These are phyloP conservation scores for Rhegmatorhina hoffmannsi DNA, from an alignment of 2,113 vertebrate genomes.

Conservation along the genomic window DNA sequence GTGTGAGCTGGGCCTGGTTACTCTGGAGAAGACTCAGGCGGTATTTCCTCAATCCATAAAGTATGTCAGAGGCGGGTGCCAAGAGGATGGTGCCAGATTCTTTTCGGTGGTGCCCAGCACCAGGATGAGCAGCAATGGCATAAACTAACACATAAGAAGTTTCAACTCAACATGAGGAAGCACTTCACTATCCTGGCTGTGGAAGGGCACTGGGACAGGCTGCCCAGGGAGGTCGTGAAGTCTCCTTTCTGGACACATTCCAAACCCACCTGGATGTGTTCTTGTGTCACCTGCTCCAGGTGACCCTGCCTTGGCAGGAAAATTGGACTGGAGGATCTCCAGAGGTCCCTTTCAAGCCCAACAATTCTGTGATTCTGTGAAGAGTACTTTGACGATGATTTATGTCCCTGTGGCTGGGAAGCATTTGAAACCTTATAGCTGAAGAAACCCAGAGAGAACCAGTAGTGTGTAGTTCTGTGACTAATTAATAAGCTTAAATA, in stretches of 20 bases:
- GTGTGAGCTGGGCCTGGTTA: not conserved
- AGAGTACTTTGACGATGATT: fast-evolving
- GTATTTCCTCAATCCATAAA: fast-evolving
- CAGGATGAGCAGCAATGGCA: fast-evolving
- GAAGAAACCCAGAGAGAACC: not conserved
- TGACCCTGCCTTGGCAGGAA: not conserved
- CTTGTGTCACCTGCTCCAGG: not conserved
- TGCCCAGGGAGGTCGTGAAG: fast-evolving
- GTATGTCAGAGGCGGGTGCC: not conserved
- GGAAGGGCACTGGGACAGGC: not conserved
- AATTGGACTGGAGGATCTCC: not conserved
- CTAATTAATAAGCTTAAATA: not conserved
- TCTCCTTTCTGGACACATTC: not conserved
- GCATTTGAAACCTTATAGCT: not conserved
- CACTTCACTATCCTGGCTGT: not conserved
- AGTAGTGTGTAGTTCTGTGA: not conserved
- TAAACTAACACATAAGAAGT: not conserved
- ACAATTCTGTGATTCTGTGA: not conserved
- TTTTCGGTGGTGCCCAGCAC: too few relatives aligned
- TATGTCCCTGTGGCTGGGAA: fast-evolving
- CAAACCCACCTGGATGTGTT: not conserved
- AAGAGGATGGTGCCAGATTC: too few relatives aligned
- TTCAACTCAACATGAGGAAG: not conserved
- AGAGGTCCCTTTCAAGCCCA: not conserved
- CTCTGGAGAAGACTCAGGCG: too few relatives aligned